Evolutionary conservation across 1,140 invertebrate genomes (phyloP).

Genomic region (Caenorhabditis elegans): WBcel235 BX284606.5:819001-819500

Average conservation of each 20-base stretch:
- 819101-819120: background rate
- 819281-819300: background rate
- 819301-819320: background rate
- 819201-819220: background rate
- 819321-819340: slow-evolving; percentile 11
- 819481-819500: slow-evolving; percentile 6
- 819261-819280: background rate
- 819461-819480: slow-evolving; percentile 23
- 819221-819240: background rate
- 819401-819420: slow-evolving; percentile 26
- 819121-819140: background rate
- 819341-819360: slow-evolving; percentile 30
- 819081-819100: background rate
- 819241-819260: background rate
- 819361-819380: background rate
- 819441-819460: slow-evolving; percentile 34
- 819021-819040: background rate
- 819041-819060: background rate
- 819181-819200: background rate
- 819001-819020: slow-evolving; percentile 20
- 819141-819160: background rate
- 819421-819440: background rate
- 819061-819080: slow-evolving; percentile 33
- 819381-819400: slow-evolving; percentile 29
- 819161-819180: background rate